Evolutionary conservation across 1,140 invertebrate species (phyloP), one percentile per base, ranked within the genome.

Genomic region (Dryas iulia): DNA sequence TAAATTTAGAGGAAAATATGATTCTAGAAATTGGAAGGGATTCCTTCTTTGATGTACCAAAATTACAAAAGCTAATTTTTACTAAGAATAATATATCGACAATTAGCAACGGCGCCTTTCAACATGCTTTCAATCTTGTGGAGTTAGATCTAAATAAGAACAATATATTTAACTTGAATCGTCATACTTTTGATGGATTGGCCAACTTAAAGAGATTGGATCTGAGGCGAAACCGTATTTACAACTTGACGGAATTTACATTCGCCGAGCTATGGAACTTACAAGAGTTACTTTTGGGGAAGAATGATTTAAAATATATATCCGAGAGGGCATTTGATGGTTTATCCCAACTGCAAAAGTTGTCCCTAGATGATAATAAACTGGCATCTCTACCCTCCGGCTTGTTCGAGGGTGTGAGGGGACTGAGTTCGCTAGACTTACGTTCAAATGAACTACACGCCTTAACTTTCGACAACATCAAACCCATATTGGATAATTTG

Each of bases 261-360:
- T 97, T 97, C 83, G 93, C 94, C 0, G 96, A 97, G 77, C 90
- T 97, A 79, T 94, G 79, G 94, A 94, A 87, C 77, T 82, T 97
- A 5, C 92, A 94, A 68, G 95, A 96, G 66, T 89, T 97, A 61
- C 92, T 96, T 47, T 84, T 97, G 67, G 95, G 95, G 69, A 94
- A 94, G 71, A 97, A 97, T 88, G 91, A 93, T 47, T 77, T 92
- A 72, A 88, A 93, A 81, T 93, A 93, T 72, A 94, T 97, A 59
- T 94, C 94, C 7, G 94, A 95, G 35, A 93, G 94, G 18, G 96
- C 96, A 0, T 94, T 97, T 59, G 93, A 94, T 18, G 96, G 95
- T 0, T 84, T 97, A 78, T 94, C 93, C 54, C 94, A 94, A 67
- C 86, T 97, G 56, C 91, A 92, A 76, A 93, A 94, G 62, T 85